phyloP scores from a whole-genome alignment of 2,888 invertebrate species.

The Pheosia gnoma region DNA sequence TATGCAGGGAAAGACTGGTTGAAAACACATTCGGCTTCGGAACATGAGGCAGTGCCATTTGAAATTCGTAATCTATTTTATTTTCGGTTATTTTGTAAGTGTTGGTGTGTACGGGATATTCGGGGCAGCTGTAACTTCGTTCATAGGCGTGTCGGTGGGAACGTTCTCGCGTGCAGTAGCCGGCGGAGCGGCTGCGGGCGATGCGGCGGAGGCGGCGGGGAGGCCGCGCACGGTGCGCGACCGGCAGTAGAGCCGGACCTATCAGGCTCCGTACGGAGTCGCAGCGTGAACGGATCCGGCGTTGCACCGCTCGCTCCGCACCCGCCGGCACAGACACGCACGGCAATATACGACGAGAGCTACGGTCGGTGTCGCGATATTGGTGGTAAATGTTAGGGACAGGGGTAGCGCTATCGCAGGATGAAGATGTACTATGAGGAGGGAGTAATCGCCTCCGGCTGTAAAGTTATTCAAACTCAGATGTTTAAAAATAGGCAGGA shows the following conservation, averaged over 20 bases:
- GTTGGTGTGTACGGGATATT: slow-evolving; percentile 56
- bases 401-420: slow-evolving; percentile 69
- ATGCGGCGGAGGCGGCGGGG: slow-evolving; percentile 57
- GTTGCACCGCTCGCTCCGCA: slow-evolving; percentile 56
- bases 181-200: slow-evolving; percentile 66
- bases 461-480: slow-evolving; percentile 53
- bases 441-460: slow-evolving; percentile 68
- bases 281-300: slow-evolving; percentile 41
- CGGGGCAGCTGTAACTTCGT: slow-evolving; percentile 67
- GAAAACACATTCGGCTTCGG: slow-evolving; percentile 21
- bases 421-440: slow-evolving; percentile 66
- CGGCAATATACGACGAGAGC: slow-evolving; percentile 55
- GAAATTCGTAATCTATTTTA: slow-evolving; percentile 56
- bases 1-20: slow-evolving; percentile 28
- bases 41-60: slow-evolving; percentile 43
- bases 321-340: slow-evolving; percentile 51
- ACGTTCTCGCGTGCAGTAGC: slow-evolving; percentile 54
- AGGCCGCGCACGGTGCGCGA: slow-evolving; percentile 47
- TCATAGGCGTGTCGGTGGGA: slow-evolving; percentile 55
- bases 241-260: slow-evolving; percentile 12
- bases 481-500: background rate
- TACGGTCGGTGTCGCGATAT: slow-evolving; percentile 41
- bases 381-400: slow-evolving; percentile 43
- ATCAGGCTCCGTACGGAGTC: slow-evolving; percentile 18
- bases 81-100: slow-evolving; percentile 65